Conservation (phyloP, 2,113 vertebrate species). For the Uria aalge region DNA sequence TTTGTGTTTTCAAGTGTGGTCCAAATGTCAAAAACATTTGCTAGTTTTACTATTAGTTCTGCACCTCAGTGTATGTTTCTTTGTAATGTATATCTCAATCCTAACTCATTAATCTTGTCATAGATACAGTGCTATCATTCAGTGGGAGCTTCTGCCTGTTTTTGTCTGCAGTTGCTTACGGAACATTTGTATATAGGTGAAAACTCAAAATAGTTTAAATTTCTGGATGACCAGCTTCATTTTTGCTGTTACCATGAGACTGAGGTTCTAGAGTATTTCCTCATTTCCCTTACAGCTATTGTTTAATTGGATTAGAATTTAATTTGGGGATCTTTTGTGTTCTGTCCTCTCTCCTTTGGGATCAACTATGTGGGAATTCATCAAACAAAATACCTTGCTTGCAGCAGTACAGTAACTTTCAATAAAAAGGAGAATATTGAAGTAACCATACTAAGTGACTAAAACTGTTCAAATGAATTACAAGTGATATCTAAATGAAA, state of each 20-base stretch:
- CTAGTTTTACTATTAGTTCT: neutral
- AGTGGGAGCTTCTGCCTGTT: neutral
- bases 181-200: neutral
- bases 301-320: constrained; percentile 1
- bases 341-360: neutral
- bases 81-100: neutral
- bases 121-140: neutral
- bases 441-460: constrained; percentile 9
- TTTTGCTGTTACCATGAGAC: neutral
- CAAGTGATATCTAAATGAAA: constrained; percentile 17
- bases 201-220: neutral
- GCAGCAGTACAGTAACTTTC: constrained; percentile 1
- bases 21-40: neutral
- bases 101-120: neutral
- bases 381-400: constrained; percentile 4
- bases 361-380: neutral
- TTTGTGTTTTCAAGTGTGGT: neutral
- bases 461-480: constrained; percentile 35
- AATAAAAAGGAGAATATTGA: constrained; percentile 3
- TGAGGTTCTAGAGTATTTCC: neutral
- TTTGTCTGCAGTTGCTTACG: neutral
- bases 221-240: neutral
- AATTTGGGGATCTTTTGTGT: neutral
- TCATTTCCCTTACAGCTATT: neutral
- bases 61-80: neutral